Evolutionary conservation across 1,140 invertebrate genomes (phyloP).

Genomic region (Alviniconcha marisindica): DNA sequence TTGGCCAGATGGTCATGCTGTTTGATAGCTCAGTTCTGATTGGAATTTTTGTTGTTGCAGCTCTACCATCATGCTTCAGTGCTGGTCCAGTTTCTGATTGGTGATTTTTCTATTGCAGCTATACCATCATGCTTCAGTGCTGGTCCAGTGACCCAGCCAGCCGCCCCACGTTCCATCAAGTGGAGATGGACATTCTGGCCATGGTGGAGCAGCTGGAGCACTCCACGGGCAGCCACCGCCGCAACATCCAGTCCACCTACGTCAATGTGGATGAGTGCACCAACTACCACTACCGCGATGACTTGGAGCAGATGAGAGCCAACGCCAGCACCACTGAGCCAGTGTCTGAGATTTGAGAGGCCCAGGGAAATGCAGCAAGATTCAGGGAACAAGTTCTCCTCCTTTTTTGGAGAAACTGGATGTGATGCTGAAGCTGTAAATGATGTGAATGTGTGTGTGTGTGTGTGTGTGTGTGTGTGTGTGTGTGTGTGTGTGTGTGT

Average conservation of each 20-base stretch:
- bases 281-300: constrained; percentile 60
- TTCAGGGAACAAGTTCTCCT: no score
- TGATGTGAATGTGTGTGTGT: no score
- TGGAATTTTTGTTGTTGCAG: constrained; percentile 83
- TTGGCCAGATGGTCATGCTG: no score
- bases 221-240: constrained; percentile 51
- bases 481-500: no score
- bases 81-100: constrained; percentile 83
- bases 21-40: constrained; percentile 27
- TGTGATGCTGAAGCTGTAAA: no score
- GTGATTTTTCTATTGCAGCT: constrained; percentile 83
- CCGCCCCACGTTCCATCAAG: constrained; percentile 86
- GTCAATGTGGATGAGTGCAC: constrained; percentile 58
- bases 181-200: constrained; percentile 85
- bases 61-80: constrained; percentile 89
- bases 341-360: neutral
- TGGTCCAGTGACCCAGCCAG: constrained; percentile 87
- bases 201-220: constrained; percentile 75
- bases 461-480: no score
- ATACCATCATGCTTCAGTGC: constrained; percentile 90
- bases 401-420: no score
- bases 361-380: no score
- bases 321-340: neutral
- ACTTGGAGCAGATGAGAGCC: constrained; percentile 25
- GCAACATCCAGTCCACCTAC: constrained; percentile 62